Evolutionary conservation across 1,140 invertebrate genomes (phyloP), one percentile per base, ranked within the genome.

Genomic region (Ridgeia piscesae): DNA sequence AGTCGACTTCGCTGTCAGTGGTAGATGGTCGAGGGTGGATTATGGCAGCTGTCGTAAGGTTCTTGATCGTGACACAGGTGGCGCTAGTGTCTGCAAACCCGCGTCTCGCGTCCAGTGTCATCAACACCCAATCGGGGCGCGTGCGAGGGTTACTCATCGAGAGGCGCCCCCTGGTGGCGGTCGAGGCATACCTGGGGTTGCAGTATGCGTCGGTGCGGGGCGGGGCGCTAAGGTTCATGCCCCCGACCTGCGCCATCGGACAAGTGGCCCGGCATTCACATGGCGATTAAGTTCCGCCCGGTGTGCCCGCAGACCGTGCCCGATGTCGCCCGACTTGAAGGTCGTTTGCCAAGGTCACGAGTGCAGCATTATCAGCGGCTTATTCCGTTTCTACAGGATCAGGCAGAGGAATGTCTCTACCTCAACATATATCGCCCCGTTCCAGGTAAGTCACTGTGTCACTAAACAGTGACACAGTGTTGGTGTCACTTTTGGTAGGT

Each of bases 391-490:
- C 77, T 94, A 9, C 42, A 92, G 35, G 77, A 92, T 8, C 93
- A 94, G 90, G 89, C 48, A 27, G 93, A 94, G 48, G 93, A 94
- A 11, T 94, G 93, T 89, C 92, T 94, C n/a, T 92, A 92, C 34
- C 92, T 94, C 11, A 94, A 94, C 58, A 88, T 94, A 14, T 94
- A 94, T 89, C 92, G 93, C 6, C 93, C 93, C 17, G 91, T 92
- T 50, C 50, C 91, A 93, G 93, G 92, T 93, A 42, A 91, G 97
- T 96, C 27, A 90, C 33, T 31, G 17, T 21, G 58, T 77, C 58
- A 77, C 58, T 77, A 77, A 11, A 42, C 27, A 27, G 58, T 77
- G 58, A 77, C 58, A 21, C 27, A 77, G 58, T 31, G 58, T 31
- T 21, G 0, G 27, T 77, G 58, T 77, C 58, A 27, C 58, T 77